These are phyloP conservation scores for Lasioglossum calceatum DNA, from an alignment of 2,888 invertebrate species.

Conservation along the genomic window DNA sequence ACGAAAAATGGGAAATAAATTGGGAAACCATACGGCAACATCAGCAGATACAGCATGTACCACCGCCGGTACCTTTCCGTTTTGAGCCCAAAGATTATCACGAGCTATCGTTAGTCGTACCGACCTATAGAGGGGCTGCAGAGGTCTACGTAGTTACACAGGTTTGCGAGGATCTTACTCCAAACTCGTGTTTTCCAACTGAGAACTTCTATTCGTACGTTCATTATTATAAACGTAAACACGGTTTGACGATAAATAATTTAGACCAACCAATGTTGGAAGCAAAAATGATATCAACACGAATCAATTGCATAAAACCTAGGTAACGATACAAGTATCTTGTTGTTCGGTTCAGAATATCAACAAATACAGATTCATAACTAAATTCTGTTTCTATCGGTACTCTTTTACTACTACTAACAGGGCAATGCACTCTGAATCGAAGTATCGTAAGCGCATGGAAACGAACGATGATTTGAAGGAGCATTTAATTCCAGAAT, in stretches of 20 bases:
- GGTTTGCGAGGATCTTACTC: slow-evolving; percentile 88
- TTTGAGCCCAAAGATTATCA: slow-evolving; percentile 87
- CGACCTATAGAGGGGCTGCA: slow-evolving; percentile 89
- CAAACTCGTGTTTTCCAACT: slow-evolving; percentile 89
- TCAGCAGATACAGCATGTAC: slow-evolving; percentile 79
- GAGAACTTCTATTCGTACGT: slow-evolving; percentile 87
- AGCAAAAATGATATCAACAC: slow-evolving; percentile 89
- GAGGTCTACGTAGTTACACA: slow-evolving; percentile 88
- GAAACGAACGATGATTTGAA: slow-evolving; percentile 86
- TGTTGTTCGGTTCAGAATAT: neutral
- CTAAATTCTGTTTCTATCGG: slow-evolving; percentile 35
- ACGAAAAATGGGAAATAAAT: slow-evolving; percentile 85
- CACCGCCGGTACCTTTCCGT: slow-evolving; percentile 82
- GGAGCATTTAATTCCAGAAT: slow-evolving; percentile 94
- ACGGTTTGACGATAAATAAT: slow-evolving; percentile 88
- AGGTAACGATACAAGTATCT: slow-evolving; percentile 73
- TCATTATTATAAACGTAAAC: slow-evolving; percentile 91
- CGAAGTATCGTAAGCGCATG: slow-evolving; percentile 83
- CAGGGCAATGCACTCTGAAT: slow-evolving; percentile 80
- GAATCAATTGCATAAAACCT: slow-evolving; percentile 88
- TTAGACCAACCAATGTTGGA: slow-evolving; percentile 91
- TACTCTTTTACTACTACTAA: slow-evolving; percentile 53
- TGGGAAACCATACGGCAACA: slow-evolving; percentile 87
- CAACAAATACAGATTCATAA: neutral
- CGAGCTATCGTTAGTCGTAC: slow-evolving; percentile 91